Percentiles rank a stretch among this genome's conserved stretches.
phyloP scores from a whole-genome alignment of 2,113 vertebrate species.

The Corydoras sp. region DNA sequence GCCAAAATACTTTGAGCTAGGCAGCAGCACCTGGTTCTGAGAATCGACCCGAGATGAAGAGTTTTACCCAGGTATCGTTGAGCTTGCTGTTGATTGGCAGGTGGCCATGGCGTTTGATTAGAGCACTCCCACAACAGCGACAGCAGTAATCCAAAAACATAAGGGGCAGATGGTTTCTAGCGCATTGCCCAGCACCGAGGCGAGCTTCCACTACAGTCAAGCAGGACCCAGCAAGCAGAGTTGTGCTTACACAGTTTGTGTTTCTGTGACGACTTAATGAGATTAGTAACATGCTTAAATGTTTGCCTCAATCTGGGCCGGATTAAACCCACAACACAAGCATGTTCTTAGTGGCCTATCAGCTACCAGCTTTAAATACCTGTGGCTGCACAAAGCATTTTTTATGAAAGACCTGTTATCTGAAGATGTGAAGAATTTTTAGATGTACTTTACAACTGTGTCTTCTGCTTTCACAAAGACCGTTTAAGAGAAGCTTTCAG shows the following conservation, averaged over 20 bases:
- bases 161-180: constrained; percentile 47
- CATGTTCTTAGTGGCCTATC: not conserved
- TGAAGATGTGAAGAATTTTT: no score
- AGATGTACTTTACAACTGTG: no score
- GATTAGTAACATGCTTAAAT: constrained; percentile 64
- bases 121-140: constrained; percentile 63
- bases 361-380: no score
- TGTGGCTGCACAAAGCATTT: no score
- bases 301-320: constrained; percentile 61
- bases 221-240: constrained; percentile 39
- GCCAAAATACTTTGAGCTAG: not conserved
- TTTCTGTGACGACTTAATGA: constrained; percentile 61
- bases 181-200: constrained; percentile 3
- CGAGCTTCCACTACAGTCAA: not conserved
- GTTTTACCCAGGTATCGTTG: constrained; percentile 75
- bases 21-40: not conserved
- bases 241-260: constrained; percentile 7
- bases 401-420: no score
- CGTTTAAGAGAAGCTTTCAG: no score
- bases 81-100: constrained; percentile 72
- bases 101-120: constrained; percentile 67
- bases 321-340: constrained; percentile 49
- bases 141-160: constrained; percentile 72
- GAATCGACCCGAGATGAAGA: not conserved
- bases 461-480: no score